Conservation (phyloP, 2,797 vertebrate genomes). For the Myotis vivesi region DNA sequence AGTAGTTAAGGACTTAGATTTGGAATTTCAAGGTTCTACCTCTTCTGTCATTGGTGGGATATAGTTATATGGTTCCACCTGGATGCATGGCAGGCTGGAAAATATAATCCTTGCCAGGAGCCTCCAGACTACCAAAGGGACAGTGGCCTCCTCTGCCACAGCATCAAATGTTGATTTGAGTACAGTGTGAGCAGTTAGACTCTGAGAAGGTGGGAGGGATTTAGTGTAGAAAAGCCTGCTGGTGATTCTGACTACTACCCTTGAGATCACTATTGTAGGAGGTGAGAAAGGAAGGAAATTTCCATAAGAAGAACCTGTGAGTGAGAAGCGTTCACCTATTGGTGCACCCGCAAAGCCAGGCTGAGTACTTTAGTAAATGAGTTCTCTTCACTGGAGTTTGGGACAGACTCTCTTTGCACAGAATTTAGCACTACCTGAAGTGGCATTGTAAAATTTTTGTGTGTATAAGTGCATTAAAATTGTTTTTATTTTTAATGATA, state of each 20-base stretch:
- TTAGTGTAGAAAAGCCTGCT: not conserved
- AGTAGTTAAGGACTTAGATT: not conserved
- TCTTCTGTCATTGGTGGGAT: not conserved
- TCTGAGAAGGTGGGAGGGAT: not conserved
- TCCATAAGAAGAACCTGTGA: not conserved
- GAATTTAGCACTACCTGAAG: not conserved
- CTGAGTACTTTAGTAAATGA: not conserved
- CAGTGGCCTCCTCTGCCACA: not conserved
- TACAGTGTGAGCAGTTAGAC: not conserved
- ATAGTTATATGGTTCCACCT: not conserved
- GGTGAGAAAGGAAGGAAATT: not conserved
- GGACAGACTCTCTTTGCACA: not conserved
- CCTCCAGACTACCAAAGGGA: not conserved
- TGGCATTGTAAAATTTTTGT: not conserved
- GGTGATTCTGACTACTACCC: not conserved
- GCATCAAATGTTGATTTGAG: accelerated
- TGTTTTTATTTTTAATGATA: not conserved
- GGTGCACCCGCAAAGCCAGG: not conserved
- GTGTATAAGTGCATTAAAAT: not conserved
- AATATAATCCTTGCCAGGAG: not conserved
- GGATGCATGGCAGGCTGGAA: not conserved
- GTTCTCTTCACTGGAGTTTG: not conserved
- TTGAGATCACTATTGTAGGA: not conserved
- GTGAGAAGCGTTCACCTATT: not conserved
- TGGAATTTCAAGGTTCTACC: not conserved